Conservation (phyloP, 2,888 invertebrate species). For the Andrena minutula region DNA sequence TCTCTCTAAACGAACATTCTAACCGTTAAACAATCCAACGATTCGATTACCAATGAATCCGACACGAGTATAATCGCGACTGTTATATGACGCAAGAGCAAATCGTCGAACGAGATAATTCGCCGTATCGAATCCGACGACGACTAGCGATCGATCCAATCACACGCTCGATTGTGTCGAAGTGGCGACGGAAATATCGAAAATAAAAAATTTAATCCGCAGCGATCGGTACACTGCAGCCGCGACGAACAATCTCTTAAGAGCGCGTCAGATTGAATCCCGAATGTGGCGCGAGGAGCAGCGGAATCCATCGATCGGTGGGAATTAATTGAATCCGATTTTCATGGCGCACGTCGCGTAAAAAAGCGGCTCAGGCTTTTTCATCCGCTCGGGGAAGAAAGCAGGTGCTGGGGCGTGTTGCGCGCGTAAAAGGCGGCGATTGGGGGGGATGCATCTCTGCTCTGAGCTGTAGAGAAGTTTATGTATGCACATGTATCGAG, state of each 20-base stretch:
- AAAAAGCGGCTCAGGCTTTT: background rate
- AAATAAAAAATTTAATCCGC: constrained; percentile 23
- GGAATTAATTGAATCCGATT: constrained; percentile 61
- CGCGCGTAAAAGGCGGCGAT: no score
- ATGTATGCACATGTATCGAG: no score
- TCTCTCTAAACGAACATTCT: background rate
- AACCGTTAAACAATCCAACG: background rate
- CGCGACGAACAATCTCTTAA: constrained; percentile 38
- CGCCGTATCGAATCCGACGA: constrained; percentile 18
- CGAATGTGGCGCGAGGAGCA: constrained; percentile 26
- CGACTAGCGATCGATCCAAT: constrained; percentile 18
- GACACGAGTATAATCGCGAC: constrained; percentile 8
- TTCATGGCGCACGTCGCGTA: constrained; percentile 10
- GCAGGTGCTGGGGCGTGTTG: background rate
- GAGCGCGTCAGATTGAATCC: constrained; percentile 37
- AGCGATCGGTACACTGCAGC: constrained; percentile 24
- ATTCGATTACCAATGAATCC: background rate
- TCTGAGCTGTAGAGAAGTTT: no score
- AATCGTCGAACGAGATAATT: constrained; percentile 30
- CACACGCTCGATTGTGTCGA: constrained; percentile 4
- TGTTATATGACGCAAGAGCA: constrained; percentile 14
- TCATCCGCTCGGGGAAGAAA: background rate
- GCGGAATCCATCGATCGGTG: constrained; percentile 44
- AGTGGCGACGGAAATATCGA: constrained; percentile 1
- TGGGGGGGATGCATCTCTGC: no score